Evolutionary conservation across 2,797 vertebrate genomes (phyloP).

Genomic region (Heliangelus exortis): DNA sequence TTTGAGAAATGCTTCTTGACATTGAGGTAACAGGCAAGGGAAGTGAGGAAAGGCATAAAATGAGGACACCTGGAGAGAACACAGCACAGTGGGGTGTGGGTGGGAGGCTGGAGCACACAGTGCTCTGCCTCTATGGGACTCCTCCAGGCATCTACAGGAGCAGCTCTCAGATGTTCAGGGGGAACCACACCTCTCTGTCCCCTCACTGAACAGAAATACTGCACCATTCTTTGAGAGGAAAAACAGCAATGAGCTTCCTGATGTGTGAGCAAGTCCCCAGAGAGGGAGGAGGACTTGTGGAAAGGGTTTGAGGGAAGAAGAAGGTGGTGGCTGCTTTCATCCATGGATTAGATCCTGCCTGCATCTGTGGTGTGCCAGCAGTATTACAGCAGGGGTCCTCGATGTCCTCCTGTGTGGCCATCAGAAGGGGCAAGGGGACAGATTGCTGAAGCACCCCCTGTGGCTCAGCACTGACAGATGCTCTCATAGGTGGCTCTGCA

Average conservation of each 20-base stretch:
- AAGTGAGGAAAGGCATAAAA: not conserved
- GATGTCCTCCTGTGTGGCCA: not conserved
- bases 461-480: not conserved
- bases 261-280: not conserved
- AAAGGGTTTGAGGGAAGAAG: not conserved
- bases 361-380: not conserved
- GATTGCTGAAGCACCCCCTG: not conserved
- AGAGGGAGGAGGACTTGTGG: not conserved
- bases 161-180: not conserved
- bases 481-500: not conserved
- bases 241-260: not conserved
- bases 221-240: not conserved
- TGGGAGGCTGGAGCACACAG: not conserved
- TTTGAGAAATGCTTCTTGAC: constrained; percentile 3
- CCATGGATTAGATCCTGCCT: accelerated
- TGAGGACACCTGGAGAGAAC: accelerated
- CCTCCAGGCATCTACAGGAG: not conserved
- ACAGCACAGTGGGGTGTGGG: not conserved
- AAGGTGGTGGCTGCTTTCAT: not conserved
- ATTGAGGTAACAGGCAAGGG: not conserved
- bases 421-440: not conserved
- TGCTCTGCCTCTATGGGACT: not conserved
- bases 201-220: not conserved
- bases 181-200: not conserved
- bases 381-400: not conserved